Evolutionary conservation across 1,140 invertebrate species (phyloP), one percentile per base, ranked within the genome.

Genomic region (Pseudomyrmex gracilis): DNA sequence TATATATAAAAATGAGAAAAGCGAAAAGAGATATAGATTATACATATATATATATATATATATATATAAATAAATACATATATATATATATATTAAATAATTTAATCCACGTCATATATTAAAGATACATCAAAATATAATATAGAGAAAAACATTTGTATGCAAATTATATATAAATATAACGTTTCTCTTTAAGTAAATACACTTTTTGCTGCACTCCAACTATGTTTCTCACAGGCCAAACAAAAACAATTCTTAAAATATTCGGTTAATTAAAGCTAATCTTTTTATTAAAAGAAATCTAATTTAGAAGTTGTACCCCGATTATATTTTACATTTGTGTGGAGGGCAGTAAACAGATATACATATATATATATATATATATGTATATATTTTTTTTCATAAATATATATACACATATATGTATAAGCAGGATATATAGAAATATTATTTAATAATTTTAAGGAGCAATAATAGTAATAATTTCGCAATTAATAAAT

Each of bases 401-500:
- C 0, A 34, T 34, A 34, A 34, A 34, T 34, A 34, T 34, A 34
- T 34, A 34, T 34, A 34, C 5, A 34, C 34, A 34, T 34, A 34
- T 82, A 70, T 70, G 58, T 45, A 70, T 70, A 70, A 86, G 71
- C 88, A 90, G 90, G 84, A 90, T 34, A 34, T 34, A 34, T 90
- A 90, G 85, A 90, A 87, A 86, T 88, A 92, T 92, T 92, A 91
- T 92, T 93, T 93, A 89, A 91, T 92, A 91, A 92, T 90, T 91
- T 92, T 92, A 92, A 91, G 91, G 85, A 92, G 92, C 92, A 92
- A 93, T 92, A 92, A 92, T 92, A 93, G 90, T 91, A 91, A 92
- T 93, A 92, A 92, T 92, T 93, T 93, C 92, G 74, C 92, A 92
- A 92, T 91, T 93, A 93, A 93, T 93, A 93, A 93, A 93, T 93